phyloP scores from a whole-genome alignment of 2,888 invertebrate genomes.

The Oligia fasciuncula region DNA sequence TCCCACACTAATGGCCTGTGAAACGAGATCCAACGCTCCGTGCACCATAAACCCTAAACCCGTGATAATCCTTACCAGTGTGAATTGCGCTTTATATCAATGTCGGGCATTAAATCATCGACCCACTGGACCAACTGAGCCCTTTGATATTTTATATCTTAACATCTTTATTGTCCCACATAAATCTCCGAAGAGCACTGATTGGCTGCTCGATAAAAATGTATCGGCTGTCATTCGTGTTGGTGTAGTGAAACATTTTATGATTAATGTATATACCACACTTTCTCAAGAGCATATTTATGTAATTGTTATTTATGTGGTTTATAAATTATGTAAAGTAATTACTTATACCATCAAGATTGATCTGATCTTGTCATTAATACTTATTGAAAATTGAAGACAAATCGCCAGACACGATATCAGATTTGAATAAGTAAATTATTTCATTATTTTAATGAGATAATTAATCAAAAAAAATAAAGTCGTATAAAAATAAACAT shows the following conservation, averaged over 20 bases:
- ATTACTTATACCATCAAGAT: constrained; percentile 18
- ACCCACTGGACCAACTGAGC: constrained; percentile 58
- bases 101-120: constrained; percentile 69
- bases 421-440: constrained; percentile 13
- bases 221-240: constrained; percentile 65
- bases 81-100: constrained; percentile 67
- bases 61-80: constrained; percentile 55
- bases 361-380: constrained; percentile 8
- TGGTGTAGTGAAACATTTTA: constrained; percentile 51
- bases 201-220: constrained; percentile 71
- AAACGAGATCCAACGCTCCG: constrained; percentile 45
- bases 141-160: constrained; percentile 76
- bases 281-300: constrained; percentile 59
- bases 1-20: constrained; percentile 21
- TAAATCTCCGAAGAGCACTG: constrained; percentile 74
- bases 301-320: constrained; percentile 49
- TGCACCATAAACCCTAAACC: constrained; percentile 46
- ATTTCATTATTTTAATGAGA: neutral
- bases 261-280: constrained; percentile 63
- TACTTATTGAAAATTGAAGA: constrained; percentile 16
- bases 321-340: constrained; percentile 29
- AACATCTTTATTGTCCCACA: constrained; percentile 75
- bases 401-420: constrained; percentile 18
- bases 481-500: neutral
- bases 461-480: neutral